Evolutionary conservation across 2,888 invertebrate species (phyloP), one percentile per base, ranked within the genome.

Genomic region (Tribolium freemani): DNA sequence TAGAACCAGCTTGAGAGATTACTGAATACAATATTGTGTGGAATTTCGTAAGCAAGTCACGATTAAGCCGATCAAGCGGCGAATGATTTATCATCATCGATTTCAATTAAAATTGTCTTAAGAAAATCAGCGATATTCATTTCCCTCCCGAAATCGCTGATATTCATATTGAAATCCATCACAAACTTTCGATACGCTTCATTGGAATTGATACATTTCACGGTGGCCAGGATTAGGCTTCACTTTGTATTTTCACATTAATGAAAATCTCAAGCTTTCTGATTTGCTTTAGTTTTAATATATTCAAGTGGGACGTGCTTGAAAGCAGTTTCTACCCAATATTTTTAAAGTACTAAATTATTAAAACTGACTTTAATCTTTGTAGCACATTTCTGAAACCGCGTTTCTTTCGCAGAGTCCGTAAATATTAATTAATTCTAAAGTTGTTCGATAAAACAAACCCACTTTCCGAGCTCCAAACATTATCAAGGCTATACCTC

Each of bases 1-100:
- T 53, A 48, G 51, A 51, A 69, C 30, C 53, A 69, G 71, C 64
- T 74, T 69, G 71, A 60, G 74, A 74, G 74, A 71, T 68, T 69
- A 73, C 61, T 53, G 64, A 51, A 70, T 57, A 50, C 71, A 64
- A 71, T 64, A 71, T 71, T 71, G 53, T 51, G 30, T 44, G 57
- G 56, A 67, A 67, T 57, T 56, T 67, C 57, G 16, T 13, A 67
- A 30, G 45, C 56, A 48, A 67, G 57, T 67, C 67, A 57, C 67
- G 67, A 16, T 48, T 67, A 48, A 67, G 56, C 45, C 57, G 48
- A 67, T 57, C 67, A 57, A 57, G 56, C 56, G 48, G 11, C 66
- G 56, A 54, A 67, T 67, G 67, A 67, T 67, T 67, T 67, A 67
- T 67, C 50, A 48, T 16, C 57, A 67, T 56, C 67, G 57, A 56